phyloP scores from a whole-genome alignment of 2,113 vertebrate genomes.

The Tragelaphus buxtoni region DNA sequence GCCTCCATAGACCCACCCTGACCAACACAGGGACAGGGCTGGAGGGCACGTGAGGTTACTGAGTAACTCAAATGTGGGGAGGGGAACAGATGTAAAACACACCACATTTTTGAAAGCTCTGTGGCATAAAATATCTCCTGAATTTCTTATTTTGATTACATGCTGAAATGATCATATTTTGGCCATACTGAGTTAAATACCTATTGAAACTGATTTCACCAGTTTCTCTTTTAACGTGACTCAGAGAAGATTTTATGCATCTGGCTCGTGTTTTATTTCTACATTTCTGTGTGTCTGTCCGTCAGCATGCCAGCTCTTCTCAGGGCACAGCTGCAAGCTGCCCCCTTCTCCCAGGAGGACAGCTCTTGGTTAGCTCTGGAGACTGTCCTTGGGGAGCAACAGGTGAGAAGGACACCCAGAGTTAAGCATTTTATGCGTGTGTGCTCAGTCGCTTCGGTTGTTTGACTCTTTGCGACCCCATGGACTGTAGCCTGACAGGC shows the following conservation, averaged over 20 bases:
- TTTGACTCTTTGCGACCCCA: neutral
- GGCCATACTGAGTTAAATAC: neutral
- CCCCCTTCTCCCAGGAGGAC: neutral
- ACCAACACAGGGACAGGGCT: fast-evolving
- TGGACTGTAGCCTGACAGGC: neutral
- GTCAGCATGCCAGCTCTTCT: neutral
- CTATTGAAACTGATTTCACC: neutral
- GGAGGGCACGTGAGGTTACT: neutral
- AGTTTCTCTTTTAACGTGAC: neutral
- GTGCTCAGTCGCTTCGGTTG: neutral
- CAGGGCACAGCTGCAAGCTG: neutral
- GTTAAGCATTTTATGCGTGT: neutral
- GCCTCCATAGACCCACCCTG: neutral
- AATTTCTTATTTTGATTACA: neutral
- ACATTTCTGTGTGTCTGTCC: neutral
- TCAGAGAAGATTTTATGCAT: neutral
- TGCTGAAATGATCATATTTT: neutral
- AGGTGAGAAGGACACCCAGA: neutral
- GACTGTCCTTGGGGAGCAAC: neutral
- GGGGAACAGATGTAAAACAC: neutral
- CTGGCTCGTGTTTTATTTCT: neutral
- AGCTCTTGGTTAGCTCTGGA: neutral
- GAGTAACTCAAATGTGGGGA: neutral
- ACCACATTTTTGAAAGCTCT: neutral
- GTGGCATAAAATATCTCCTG: neutral